Evolutionary conservation across 2,113 vertebrate genomes (phyloP).

Genomic region (Euleptes europaea): DNA sequence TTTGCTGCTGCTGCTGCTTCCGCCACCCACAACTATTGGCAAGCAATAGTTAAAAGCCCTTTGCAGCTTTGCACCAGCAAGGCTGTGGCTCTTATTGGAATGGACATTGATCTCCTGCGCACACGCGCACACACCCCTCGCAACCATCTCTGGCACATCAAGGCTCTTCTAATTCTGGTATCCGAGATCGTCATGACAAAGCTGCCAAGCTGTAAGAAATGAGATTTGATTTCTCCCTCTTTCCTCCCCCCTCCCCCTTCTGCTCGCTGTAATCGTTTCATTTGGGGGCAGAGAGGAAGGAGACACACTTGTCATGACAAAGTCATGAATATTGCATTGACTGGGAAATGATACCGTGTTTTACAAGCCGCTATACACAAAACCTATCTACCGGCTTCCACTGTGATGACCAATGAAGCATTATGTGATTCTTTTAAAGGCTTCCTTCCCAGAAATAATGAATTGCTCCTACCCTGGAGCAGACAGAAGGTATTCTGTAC

Average conservation of each 20-base stretch:
- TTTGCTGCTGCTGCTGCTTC: fast-evolving
- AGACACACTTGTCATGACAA: neutral
- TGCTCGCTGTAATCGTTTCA: neutral
- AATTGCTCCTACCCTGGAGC: neutral
- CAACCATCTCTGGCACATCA: neutral
- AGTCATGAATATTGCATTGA: constrained; percentile 23
- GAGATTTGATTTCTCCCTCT: neutral
- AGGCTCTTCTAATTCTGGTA: constrained; percentile 14
- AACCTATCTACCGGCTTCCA: neutral
- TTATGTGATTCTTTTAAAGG: constrained; percentile 14
- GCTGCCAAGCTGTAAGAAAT: neutral
- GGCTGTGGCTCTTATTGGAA: neutral
- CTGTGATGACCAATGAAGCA: neutral
- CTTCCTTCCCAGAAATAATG: constrained; percentile 20
- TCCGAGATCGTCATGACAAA: neutral
- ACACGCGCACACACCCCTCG: neutral
- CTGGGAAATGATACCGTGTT: constrained; percentile 12
- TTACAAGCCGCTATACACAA: constrained; percentile 15
- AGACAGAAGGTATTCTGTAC: neutral
- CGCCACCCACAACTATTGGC: neutral
- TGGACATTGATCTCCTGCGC: neutral
- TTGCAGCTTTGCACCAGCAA: neutral
- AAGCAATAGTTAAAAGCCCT: constrained; percentile 22
- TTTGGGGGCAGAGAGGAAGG: fast-evolving
- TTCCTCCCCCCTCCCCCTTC: neutral